Base-by-base conservation (phyloP, 2,113 vertebrate species). In the Scalopus aquaticus region DNA sequence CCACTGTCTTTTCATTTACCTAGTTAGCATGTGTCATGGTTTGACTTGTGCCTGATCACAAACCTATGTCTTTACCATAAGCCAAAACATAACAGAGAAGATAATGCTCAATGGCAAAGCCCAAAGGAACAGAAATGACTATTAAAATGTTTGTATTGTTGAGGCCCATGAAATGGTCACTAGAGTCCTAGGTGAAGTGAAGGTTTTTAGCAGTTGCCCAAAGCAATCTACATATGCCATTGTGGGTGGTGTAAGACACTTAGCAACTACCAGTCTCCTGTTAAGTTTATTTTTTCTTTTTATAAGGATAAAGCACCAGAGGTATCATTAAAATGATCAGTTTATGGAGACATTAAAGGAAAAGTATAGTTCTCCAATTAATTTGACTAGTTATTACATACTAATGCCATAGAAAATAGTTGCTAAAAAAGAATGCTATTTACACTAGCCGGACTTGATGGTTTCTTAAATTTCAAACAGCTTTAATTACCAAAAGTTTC, bases 1-100 rank as follows among this genome's bases (percentile, higher is more conserved):
- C 11, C 17, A 72, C n/a, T 60, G 49, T 42, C 72, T 95, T 94
- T 94, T 91, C 37, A 28, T 91, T 89, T 86, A 78, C 46, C 28
- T 49, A 72, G 74, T 65, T 81, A 87, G 54, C 8, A 17, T 73
- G 49, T 87, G 62, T 60, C 37, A 44, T 6, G 5, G 30, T 92
- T 81, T 93, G 83, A 91, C 67, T 88, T 56, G 39, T 69, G 28
- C 19, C 28, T 89, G 79, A 49, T 74, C 26, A 20, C 69, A 87
- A 94, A 91, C 32, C 86, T 86, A 8, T 67, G 17, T 81, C 60
- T 80, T 67, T 58, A 28, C 76, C 15, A 5, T 67, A 80, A 32
- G n/a, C 58, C 80, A 67, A 80, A 88, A 69, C 56, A 92, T 12
- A 80, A 30, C 24, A 69, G 62, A 81, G 65, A 79, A 81, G 72